These are phyloP conservation scores for Cerastis rubricosa DNA, from an alignment of 2,888 invertebrate species.

Conservation along the genomic window DNA sequence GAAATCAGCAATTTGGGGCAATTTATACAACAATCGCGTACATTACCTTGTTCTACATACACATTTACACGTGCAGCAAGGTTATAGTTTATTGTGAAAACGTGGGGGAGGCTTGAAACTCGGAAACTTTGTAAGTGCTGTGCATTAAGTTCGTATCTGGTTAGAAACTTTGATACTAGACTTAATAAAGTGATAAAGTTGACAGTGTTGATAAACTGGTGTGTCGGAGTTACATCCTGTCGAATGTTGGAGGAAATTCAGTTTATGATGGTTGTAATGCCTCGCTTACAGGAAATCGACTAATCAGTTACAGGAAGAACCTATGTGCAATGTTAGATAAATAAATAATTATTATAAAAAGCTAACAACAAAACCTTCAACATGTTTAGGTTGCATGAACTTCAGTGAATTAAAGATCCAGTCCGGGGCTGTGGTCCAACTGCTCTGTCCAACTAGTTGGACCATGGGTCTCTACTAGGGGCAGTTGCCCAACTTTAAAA, in stretches of 20 bases:
- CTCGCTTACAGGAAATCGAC: neutral
- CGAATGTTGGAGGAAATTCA: conserved; percentile 42
- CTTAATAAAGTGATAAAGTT: conserved; percentile 58
- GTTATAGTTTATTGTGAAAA: conserved; percentile 50
- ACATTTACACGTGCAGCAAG: conserved; percentile 19
- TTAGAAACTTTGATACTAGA: conserved; percentile 54
- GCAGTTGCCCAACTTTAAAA: too few species aligned
- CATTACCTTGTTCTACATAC: conserved; percentile 18
- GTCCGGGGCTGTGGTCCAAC: too few species aligned
- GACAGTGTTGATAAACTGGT: conserved; percentile 53
- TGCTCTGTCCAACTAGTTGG: too few species aligned
- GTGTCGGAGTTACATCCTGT: conserved; percentile 39
- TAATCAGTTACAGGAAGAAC: conserved; percentile 12
- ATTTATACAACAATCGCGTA: conserved; percentile 38
- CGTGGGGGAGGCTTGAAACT: conserved; percentile 24
- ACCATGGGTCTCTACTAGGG: too few species aligned
- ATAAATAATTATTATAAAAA: too few species aligned
- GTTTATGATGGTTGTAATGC: conserved; percentile 28
- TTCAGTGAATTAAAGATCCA: too few species aligned
- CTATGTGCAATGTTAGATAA: neutral
- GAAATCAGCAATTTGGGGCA: conserved; percentile 46
- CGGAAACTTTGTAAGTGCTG: conserved; percentile 44
- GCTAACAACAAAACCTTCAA: too few species aligned
- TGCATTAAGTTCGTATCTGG: conserved; percentile 52
- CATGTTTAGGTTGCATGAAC: too few species aligned